Evolutionary conservation across 2,113 vertebrate genomes (phyloP).

Genomic region (Eolophus roseicapilla): DNA sequence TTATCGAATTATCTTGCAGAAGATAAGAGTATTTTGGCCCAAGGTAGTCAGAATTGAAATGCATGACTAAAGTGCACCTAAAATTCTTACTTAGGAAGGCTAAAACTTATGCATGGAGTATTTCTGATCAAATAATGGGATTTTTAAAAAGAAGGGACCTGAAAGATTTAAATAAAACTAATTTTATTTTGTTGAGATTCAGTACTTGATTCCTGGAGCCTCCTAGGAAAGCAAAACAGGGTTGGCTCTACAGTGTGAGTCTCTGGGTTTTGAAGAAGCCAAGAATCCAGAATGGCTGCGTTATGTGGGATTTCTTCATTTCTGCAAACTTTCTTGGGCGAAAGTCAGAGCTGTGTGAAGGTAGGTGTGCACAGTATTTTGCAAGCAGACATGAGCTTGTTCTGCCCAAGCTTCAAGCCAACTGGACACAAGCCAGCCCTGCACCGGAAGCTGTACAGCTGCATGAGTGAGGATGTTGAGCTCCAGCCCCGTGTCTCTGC

Average conservation of each 20-base stretch:
- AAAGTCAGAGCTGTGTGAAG: constrained; percentile 16
- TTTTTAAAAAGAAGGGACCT: background rate
- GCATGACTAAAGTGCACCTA: background rate
- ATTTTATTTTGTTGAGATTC: constrained; percentile 6
- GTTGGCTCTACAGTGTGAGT: background rate
- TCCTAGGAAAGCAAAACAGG: background rate
- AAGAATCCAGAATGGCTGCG: background rate
- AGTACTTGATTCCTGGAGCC: background rate
- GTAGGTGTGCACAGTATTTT: constrained; percentile 4
- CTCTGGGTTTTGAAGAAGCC: background rate
- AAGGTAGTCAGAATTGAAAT: background rate
- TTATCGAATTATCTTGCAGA: background rate
- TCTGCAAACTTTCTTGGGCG: background rate
- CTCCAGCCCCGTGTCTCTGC: background rate
- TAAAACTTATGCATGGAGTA: background rate
- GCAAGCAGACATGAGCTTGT: constrained; percentile 51
- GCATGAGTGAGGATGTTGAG: background rate
- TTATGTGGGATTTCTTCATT: background rate
- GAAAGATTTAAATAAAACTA: background rate
- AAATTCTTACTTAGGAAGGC: background rate
- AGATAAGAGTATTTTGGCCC: background rate
- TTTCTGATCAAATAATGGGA: background rate
- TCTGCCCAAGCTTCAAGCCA: constrained; percentile 44
- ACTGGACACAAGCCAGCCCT: constrained; percentile 7
- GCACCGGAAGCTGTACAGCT: constrained; percentile 33